Conservation (phyloP, 2,797 vertebrate species). For the Hypotaenidia okinawae region DNA sequence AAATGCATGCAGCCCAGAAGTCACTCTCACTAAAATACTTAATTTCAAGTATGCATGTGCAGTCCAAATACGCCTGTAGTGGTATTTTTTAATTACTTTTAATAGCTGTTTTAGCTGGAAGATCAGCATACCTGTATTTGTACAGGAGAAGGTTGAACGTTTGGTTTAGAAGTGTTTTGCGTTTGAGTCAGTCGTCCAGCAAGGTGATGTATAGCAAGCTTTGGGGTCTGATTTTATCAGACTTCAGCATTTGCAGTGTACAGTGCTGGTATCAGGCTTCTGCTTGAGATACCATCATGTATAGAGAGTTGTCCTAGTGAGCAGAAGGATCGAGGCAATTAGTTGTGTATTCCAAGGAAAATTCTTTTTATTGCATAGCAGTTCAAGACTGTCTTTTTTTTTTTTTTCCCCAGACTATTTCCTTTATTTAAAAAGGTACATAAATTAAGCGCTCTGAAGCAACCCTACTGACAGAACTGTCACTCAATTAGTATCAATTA, state of each 20-base stretch:
- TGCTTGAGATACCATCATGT: fast-evolving
- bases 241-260: not conserved
- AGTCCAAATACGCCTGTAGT: not conserved
- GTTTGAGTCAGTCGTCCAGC: not conserved
- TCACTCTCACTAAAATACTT: not conserved
- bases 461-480: not conserved
- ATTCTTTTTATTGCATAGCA: not conserved
- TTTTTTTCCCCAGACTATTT: not conserved
- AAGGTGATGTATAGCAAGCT: not conserved
- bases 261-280: not conserved
- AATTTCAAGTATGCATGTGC: not conserved
- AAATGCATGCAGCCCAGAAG: not conserved
- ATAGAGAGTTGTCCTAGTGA: not conserved
- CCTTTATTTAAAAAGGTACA: not conserved
- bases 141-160: not conserved
- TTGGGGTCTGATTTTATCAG: too few relatives aligned
- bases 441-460: not conserved
- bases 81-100: not conserved
- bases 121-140: not conserved
- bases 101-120: not conserved
- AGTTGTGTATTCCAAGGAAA: not conserved
- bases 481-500: slow-evolving; percentile 29
- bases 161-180: not conserved
- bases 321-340: not conserved
- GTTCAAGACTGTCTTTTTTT: not conserved